Conservation (phyloP, 1,140 invertebrate species). For the Drosophila melanogaster region DNA sequence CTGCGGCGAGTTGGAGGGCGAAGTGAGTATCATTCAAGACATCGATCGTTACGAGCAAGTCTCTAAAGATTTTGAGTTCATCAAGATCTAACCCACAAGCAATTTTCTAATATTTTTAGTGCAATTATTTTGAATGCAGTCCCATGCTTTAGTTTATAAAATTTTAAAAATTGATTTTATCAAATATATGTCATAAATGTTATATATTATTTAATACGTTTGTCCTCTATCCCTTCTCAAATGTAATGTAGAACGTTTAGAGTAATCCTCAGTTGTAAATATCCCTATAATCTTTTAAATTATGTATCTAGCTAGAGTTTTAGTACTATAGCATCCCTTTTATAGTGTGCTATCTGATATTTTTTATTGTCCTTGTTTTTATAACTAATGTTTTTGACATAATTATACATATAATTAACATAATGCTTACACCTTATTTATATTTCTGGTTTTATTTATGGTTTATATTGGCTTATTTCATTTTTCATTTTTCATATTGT, state of each 20-base stretch:
- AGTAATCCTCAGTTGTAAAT: too few species aligned
- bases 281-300: too few species aligned
- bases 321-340: not conserved
- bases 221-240: too few species aligned
- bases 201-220: not conserved
- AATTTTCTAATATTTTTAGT: too few species aligned
- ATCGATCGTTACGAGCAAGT: conserved; percentile 45
- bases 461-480: not conserved
- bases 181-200: not conserved
- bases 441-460: not conserved
- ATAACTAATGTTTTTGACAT: not conserved
- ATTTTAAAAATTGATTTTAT: not conserved
- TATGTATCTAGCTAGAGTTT: too few species aligned
- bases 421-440: not conserved
- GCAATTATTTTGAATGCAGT: not conserved
- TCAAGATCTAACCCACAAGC: conserved; percentile 30
- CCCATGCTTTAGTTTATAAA: not conserved
- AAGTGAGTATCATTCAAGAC: conserved; percentile 67
- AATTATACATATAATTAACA: conserved; percentile 1
- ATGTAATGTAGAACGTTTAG: too few species aligned
- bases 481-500: not conserved
- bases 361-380: not conserved
- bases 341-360: not conserved
- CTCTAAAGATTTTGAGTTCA: conserved; percentile 17
- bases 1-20: conserved; percentile 81